phyloP scores from a whole-genome alignment of 2,113 vertebrate species.

The Forbesichthys agassizii region DNA sequence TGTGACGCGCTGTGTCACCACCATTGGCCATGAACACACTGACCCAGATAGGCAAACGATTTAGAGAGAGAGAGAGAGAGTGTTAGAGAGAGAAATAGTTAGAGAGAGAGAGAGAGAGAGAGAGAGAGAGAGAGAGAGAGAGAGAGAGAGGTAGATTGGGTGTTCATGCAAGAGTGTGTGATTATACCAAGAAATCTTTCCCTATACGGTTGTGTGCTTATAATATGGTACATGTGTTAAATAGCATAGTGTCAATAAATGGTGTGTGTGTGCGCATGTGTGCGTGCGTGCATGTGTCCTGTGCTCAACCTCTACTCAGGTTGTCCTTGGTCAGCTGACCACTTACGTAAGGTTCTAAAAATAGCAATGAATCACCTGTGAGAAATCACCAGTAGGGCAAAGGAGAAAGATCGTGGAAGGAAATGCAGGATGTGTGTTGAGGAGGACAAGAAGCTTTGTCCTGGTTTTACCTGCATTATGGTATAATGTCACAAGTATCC shows the following conservation, averaged over 20 bases:
- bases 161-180: too few species aligned
- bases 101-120: slow-evolving; percentile 25
- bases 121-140: slow-evolving; percentile 1
- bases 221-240: too few species aligned
- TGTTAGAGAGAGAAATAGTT: slow-evolving; percentile 5
- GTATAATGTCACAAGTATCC: too few species aligned
- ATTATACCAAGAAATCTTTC: too few species aligned
- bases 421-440: too few species aligned
- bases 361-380: slow-evolving; percentile 60
- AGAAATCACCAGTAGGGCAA: background rate
- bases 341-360: slow-evolving; percentile 53
- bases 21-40: slow-evolving; percentile 38
- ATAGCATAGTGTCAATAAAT: background rate
- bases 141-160: background rate
- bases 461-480: too few species aligned
- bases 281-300: background rate
- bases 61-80: background rate
- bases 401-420: too few species aligned
- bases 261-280: slow-evolving; percentile 5
- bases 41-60: slow-evolving; percentile 50
- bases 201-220: too few species aligned
- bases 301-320: slow-evolving; percentile 17
- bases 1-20: slow-evolving; percentile 49
- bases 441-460: too few species aligned
- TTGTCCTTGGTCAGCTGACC: slow-evolving; percentile 48